These are phyloP conservation scores for Drosophila ambigua DNA, from an alignment of 1,140 invertebrate species.

Conservation along the genomic window DNA sequence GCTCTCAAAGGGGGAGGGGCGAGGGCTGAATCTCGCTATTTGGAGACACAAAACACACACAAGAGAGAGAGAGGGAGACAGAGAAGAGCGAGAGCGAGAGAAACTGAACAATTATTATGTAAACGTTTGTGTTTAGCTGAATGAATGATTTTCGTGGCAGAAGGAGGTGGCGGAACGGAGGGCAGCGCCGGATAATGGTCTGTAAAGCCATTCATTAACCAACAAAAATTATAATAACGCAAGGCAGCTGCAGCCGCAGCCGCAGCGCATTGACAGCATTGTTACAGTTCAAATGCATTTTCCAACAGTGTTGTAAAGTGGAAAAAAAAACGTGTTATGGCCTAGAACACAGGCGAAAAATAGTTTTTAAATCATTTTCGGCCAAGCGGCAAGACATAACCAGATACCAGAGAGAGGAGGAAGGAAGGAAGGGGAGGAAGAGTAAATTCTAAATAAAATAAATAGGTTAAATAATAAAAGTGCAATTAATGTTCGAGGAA, in stretches of 20 bases:
- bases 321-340: too few relatives aligned
- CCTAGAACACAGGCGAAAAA: not conserved
- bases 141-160: constrained; percentile 7
- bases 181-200: not conserved
- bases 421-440: not conserved
- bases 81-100: not conserved
- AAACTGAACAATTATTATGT: constrained; percentile 33
- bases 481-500: constrained; percentile 30
- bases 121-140: constrained; percentile 21
- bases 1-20: not conserved
- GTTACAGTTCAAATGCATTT: not conserved
- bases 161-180: not conserved
- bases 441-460: constrained; percentile 42
- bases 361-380: constrained; percentile 38
- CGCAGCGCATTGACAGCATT: too few relatives aligned
- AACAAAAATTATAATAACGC: not conserved
- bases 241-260: too few relatives aligned
- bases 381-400: constrained; percentile 32
- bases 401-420: not conserved
- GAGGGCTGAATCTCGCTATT: too few relatives aligned
- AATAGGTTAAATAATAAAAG: constrained; percentile 40
- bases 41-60: constrained; percentile 7
- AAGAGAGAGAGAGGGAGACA: not conserved
- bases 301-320: too few relatives aligned
- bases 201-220: constrained; percentile 5